These are phyloP conservation scores for Caenorhabditis imperialis DNA, from an alignment of 2,888 invertebrate genomes.

Conservation along the genomic window DNA sequence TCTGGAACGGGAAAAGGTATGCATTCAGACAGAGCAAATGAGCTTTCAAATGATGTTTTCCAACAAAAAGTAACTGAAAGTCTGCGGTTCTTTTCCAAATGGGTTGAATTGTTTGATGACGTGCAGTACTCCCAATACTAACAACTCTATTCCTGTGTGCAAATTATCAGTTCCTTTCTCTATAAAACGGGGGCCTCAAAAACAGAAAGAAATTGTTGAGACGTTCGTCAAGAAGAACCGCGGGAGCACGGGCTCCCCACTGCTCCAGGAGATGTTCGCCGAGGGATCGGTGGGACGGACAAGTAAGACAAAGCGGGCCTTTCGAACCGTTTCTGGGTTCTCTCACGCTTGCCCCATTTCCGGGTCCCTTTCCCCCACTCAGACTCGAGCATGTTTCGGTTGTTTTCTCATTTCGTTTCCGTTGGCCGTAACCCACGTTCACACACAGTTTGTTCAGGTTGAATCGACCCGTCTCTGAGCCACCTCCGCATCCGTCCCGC, in stretches of 20 bases:
- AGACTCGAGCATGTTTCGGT: constrained; percentile 20
- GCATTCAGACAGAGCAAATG: too few species aligned
- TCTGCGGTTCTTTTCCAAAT: constrained; percentile 27
- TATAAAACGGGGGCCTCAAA: not conserved
- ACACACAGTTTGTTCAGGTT: constrained; percentile 54
- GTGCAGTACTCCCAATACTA: constrained; percentile 32
- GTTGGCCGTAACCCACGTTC: constrained; percentile 27
- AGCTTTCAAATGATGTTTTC: too few species aligned
- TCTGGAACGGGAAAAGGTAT: constrained; percentile 49
- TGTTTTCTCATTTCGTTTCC: constrained; percentile 5
- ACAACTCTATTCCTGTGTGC: constrained; percentile 47
- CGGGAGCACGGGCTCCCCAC: constrained; percentile 22
- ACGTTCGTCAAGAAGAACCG: constrained; percentile 41
- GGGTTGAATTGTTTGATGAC: constrained; percentile 32
- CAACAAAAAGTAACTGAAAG: too few species aligned
- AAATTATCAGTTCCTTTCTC: too few species aligned
- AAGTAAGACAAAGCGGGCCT: constrained; percentile 35
- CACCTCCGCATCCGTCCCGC: constrained; percentile 3
- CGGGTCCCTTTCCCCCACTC: not conserved
- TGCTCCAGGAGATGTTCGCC: constrained; percentile 51
- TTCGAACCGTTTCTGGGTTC: not conserved
- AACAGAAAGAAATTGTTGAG: constrained; percentile 25
- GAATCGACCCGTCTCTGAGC: constrained; percentile 56
- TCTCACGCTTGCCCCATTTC: too few species aligned
- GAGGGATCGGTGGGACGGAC: constrained; percentile 55